Percentiles rank a stretch among this genome's conserved stretches.
These are phyloP conservation scores for Merodon equestris DNA, from an alignment of 2,888 invertebrate genomes.

Conservation along the genomic window DNA sequence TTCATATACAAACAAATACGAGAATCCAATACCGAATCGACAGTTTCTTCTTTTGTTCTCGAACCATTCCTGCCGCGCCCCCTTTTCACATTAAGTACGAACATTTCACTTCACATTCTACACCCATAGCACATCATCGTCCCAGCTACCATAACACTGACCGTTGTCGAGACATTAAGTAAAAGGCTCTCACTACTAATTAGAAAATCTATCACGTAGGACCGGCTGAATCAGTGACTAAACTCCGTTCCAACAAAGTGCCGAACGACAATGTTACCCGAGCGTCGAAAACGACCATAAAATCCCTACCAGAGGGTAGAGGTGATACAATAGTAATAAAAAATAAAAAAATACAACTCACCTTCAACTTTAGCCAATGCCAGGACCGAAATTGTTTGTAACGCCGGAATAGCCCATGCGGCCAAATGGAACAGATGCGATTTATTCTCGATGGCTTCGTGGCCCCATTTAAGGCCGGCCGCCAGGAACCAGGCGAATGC, in stretches of 20 bases:
- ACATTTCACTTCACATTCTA: constrained; percentile 60
- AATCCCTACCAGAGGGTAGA: not conserved
- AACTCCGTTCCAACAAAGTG: constrained; percentile 29
- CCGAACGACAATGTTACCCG: constrained; percentile 19
- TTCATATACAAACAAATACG: constrained; percentile 30
- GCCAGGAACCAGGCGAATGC: constrained; percentile 98
- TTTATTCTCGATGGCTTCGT: constrained; percentile 98
- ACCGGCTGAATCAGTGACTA: constrained; percentile 46
- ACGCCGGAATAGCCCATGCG: constrained; percentile 98
- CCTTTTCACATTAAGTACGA: constrained; percentile 55
- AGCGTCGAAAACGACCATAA: constrained; percentile 12
- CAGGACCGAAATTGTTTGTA: constrained; percentile 96
- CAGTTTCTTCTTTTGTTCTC: constrained; percentile 47
- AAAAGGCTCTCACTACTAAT: constrained; percentile 17
- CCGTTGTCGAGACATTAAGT: constrained; percentile 13
- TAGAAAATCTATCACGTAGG: constrained; percentile 45
- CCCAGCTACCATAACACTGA: not conserved
- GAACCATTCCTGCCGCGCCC: constrained; percentile 20
- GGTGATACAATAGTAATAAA: too few species aligned
- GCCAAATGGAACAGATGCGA: constrained; percentile 98
- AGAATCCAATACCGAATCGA: constrained; percentile 46
- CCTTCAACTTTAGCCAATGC: constrained; percentile 98
- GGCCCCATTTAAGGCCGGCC: constrained; percentile 98
- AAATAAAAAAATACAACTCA: constrained; percentile 75
- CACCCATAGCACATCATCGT: constrained; percentile 49